Evolutionary conservation across 92 coral and sea anemone species (phyloP), one percentile per base, ranked within the genome.

Genomic region (Porites divaricata): DNA sequence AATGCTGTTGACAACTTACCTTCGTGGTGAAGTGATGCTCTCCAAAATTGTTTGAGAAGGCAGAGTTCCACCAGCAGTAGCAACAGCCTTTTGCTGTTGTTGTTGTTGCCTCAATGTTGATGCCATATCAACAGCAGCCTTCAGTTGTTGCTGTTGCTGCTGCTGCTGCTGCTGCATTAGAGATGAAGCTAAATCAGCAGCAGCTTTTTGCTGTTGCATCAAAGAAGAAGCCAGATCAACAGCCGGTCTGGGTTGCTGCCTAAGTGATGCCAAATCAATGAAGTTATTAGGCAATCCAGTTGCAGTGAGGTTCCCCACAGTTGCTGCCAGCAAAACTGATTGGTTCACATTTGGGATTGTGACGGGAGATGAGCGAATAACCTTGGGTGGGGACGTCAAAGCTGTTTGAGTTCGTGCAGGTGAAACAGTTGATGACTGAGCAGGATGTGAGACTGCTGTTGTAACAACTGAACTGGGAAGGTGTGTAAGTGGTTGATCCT

Each of bases 11-110:
- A 26, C 15, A 22, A 61, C 93, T 70, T 63, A 94, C 98, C 95
- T 91, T 79, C 91, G 90, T 71, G 92, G 83, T 45, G 95, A 83
- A 6, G 87, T 63, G 76, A 91, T 89, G 35, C 78, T 75, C 63
- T 92, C 92, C 70, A 89, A 65, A n/a, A 92, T 75, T 1, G 95
- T 73, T 67, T 90, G 76, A 19, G 90, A 23, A 68, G 91, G n/a
- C 4, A 81, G 28, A 48, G 91, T 12, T 16, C 74, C 76, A 70
- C 68, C 64, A 0, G 89, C 75, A 11, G 82, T 86, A 64, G 81
- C 81, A 65, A 82, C 35, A 57, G 85, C 15, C 57, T 64, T 58
- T 12, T 58, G 78, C 23, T 84, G 86, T 41, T 89, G 90, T 20
- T 83, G 87, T 10, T 81, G 75, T 61, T 70, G 86, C 45, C 56